These are phyloP conservation scores for Brienomyrus longianalis DNA, from an alignment of 2,113 vertebrate genomes.

Conservation along the genomic window DNA sequence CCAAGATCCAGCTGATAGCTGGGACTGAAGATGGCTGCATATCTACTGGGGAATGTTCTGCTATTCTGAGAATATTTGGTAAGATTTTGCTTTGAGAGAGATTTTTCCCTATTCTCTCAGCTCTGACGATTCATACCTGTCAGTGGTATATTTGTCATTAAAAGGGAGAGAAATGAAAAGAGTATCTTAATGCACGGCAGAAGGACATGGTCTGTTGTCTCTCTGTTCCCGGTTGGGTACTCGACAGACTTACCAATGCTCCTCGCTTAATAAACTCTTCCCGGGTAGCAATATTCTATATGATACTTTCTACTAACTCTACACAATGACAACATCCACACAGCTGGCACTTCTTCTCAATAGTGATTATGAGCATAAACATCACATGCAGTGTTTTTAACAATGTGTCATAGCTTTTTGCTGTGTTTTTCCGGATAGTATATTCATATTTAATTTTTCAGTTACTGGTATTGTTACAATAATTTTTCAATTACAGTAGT, in stretches of 20 bases:
- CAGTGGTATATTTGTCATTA: constrained; percentile 12
- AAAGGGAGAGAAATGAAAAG: constrained; percentile 7
- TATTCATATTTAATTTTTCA: neutral
- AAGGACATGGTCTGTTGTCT: neutral
- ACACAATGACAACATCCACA: neutral
- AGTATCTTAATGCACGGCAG: constrained; percentile 9
- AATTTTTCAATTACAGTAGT: neutral
- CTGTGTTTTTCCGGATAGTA: neutral
- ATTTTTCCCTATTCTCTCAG: constrained; percentile 7
- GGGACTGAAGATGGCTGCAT: neutral
- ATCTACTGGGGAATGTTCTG: neutral
- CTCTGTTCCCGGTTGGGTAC: neutral
- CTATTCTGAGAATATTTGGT: neutral
- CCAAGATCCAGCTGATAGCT: neutral
- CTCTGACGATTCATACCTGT: constrained; percentile 7
- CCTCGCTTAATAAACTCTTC: neutral
- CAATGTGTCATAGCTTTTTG: neutral
- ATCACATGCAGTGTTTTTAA: neutral
- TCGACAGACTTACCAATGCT: neutral
- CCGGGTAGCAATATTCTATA: neutral
- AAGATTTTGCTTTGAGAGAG: neutral
- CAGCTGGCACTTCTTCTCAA: neutral
- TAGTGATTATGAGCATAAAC: neutral
- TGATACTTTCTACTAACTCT: neutral
- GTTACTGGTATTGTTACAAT: no score